Conservation (phyloP, 2,113 vertebrate genomes). For the Poecilia latipinna region DNA sequence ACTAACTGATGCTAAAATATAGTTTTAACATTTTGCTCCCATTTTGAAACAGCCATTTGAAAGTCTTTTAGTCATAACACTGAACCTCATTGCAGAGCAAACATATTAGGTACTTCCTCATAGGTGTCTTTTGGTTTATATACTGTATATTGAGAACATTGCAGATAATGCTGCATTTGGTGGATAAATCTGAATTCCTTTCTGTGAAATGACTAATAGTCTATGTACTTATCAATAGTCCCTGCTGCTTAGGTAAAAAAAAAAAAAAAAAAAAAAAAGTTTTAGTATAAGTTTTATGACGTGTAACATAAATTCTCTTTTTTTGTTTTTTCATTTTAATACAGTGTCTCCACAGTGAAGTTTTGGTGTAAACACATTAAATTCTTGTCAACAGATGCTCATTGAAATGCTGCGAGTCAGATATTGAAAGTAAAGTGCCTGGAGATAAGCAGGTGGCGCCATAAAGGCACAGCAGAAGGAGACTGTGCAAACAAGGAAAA, state of each 20-base stretch:
- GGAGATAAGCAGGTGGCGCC: neutral
- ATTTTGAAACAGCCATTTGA: no score
- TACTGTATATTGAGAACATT: no score
- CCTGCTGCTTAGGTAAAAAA: neutral
- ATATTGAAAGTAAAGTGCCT: neutral
- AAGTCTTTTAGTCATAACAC: no score
- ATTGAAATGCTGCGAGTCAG: neutral
- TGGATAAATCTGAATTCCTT: no score
- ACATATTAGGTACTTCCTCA: no score
- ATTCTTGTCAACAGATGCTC: constrained; percentile 6
- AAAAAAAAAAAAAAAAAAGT: neutral
- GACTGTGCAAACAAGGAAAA: neutral
- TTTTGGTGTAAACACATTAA: neutral
- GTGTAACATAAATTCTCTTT: neutral
- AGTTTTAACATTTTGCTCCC: no score
- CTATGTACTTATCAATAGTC: neutral
- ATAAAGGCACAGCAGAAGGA: neutral
- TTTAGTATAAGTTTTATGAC: neutral
- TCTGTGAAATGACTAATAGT: neutral
- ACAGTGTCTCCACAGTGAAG: neutral
- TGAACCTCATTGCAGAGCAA: no score
- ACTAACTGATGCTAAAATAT: no score
- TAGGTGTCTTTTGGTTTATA: no score
- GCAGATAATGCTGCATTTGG: no score
- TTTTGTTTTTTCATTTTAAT: neutral